phyloP scores from a whole-genome alignment of 2,888 invertebrate genomes.

The Drosophila prostipennis region DNA sequence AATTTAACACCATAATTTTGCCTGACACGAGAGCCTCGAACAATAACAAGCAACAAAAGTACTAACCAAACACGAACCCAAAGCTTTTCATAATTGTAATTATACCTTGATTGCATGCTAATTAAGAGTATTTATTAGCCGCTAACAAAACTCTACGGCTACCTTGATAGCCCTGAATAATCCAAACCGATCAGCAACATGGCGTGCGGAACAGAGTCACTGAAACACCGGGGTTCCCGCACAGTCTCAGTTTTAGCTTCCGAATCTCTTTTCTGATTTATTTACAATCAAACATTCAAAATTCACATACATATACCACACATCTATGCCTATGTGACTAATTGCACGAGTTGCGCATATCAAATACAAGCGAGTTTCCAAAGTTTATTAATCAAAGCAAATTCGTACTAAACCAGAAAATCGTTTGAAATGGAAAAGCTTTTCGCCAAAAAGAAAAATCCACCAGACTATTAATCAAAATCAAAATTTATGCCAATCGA shows the following conservation, averaged over 20 bases:
- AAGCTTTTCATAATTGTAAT: constrained; percentile 35
- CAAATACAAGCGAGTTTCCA: constrained; percentile 24
- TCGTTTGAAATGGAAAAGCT: constrained; percentile 37
- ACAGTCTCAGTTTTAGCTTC: constrained; percentile 12
- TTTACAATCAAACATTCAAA: constrained; percentile 23
- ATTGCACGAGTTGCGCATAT: constrained; percentile 62
- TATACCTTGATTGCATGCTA: constrained; percentile 53
- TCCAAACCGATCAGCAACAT: constrained; percentile 4
- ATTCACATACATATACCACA: constrained; percentile 34
- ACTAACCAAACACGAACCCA: constrained; percentile 25
- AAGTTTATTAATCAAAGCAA: constrained; percentile 22
- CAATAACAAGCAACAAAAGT: constrained; percentile 10
- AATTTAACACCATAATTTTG: constrained; percentile 7
- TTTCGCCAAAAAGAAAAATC: constrained; percentile 24
- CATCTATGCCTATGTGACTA: constrained; percentile 60
- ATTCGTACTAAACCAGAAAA: constrained; percentile 34
- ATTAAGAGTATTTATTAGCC: constrained; percentile 24
- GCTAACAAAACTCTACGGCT: constrained; percentile 8
- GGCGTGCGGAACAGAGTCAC: constrained; percentile 7
- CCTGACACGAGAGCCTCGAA: constrained; percentile 11
- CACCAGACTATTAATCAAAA: constrained; percentile 40
- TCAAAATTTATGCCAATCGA: constrained; percentile 28
- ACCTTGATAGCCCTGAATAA: neutral
- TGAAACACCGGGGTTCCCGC: neutral
- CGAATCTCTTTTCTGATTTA: constrained; percentile 7